phyloP scores from a whole-genome alignment of 1,140 invertebrate genomes.

The Arion vulgaris region DNA sequence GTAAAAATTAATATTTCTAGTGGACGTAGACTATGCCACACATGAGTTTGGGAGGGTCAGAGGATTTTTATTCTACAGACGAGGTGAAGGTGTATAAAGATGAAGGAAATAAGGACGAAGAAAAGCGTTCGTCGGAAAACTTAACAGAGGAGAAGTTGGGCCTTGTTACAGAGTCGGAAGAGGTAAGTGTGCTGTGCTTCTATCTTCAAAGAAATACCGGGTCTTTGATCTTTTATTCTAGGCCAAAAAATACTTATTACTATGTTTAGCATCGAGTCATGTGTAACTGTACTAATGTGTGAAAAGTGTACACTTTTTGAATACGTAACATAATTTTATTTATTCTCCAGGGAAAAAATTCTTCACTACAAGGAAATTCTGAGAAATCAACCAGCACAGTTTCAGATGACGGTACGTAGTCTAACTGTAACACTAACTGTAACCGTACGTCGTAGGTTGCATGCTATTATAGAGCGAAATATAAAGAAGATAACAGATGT shows the following conservation, averaged over 20 bases:
- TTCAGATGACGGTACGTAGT: conserved; percentile 77
- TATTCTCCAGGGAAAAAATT: conserved; percentile 69
- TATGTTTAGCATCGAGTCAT: background rate
- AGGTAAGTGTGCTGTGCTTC: conserved; percentile 63
- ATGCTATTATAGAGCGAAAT: too few species aligned
- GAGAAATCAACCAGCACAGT: conserved; percentile 77
- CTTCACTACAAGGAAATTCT: conserved; percentile 69
- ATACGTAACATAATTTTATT: conserved; percentile 35
- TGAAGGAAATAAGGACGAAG: conserved; percentile 89
- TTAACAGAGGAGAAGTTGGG: conserved; percentile 95
- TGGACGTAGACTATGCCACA: conserved; percentile 83
- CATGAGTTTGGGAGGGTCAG: conserved; percentile 84
- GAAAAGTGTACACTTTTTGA: background rate
- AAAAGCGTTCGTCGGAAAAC: conserved; percentile 87
- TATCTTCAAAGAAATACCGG: conserved; percentile 48
- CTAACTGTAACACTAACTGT: too few species aligned
- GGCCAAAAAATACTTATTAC: conserved; percentile 41
- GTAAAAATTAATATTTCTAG: conserved; percentile 57
- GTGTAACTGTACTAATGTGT: background rate
- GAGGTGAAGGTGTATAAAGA: conserved; percentile 97
- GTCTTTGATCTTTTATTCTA: conserved; percentile 54
- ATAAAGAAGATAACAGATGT: too few species aligned
- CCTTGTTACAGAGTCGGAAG: conserved; percentile 92
- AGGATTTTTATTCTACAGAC: conserved; percentile 95
- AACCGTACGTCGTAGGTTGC: too few species aligned